Base-by-base conservation (phyloP, 1,140 invertebrate species). In the Pygmarrhopalites habei region DNA sequence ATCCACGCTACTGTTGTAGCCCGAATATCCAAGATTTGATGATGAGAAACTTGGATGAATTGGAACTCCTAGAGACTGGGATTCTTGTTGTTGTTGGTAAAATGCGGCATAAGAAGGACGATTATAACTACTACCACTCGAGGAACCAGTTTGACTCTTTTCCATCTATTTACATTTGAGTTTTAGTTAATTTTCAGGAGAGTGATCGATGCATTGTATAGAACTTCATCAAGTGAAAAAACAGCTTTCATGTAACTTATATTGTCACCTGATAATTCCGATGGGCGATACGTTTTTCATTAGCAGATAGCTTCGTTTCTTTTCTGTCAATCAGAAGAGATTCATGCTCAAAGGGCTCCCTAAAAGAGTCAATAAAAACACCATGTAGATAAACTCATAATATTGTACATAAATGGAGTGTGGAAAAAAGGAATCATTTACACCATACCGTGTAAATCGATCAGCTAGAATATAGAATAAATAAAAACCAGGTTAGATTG, bases 301-400 rank as follows among this genome's bases (percentile, higher is more conserved):
- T 87, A 74, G 92, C 89, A 2, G 92, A 96, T 15, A 99, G 78
- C 72, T 95, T 92, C 72, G 95, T 89, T 71, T 98, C 95, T 73
- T 97, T 95, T 32, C 92, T 82, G 77, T 98, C 96, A 1, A 98
- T 87, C 5, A 99, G 79, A 35, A 98, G 78, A 23, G 92, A 95
- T 77, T 99, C 96, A 74, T 99, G 96, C 70, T 95, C 88, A 77
- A 98, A 98, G 0, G 95, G 96, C 73, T 90, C 85, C 79, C 15
- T 35, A n/a, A n/a, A n/a, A n/a, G n/a, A n/a, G n/a, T n/a, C n/a
- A n/a, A n/a, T n/a, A n/a, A n/a, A n/a, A n/a, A n/a, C n/a, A n/a
- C n/a, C n/a, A n/a, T n/a, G n/a, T n/a, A n/a, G n/a, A n/a, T n/a
- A n/a, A n/a, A n/a, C n/a, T n/a, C n/a, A n/a, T n/a, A n/a, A n/a